Conservation (phyloP, 2,113 vertebrate species). For the Lanius ludovicianus region DNA sequence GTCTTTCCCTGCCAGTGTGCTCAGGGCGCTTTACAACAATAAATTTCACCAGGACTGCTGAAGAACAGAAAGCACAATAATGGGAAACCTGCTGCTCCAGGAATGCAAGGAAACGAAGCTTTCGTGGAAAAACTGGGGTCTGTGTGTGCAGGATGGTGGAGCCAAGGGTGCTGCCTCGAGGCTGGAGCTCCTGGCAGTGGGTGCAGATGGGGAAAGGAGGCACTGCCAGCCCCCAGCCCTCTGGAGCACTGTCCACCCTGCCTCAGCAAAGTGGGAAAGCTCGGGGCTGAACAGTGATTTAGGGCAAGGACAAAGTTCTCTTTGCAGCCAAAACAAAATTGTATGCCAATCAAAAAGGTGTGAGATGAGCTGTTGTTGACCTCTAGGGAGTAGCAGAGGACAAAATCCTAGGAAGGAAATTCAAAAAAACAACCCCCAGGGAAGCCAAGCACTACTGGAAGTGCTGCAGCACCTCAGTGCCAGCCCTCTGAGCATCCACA, state of each 20-base stretch:
- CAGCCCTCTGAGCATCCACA: neutral
- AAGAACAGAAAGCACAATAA: conserved; percentile 19
- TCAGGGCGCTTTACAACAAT: conserved; percentile 50
- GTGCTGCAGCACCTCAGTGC: rapidly evolving
- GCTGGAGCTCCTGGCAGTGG: neutral
- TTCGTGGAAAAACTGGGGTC: neutral
- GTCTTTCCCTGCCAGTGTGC: conserved; percentile 62
- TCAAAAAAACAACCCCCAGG: neutral
- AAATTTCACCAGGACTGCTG: conserved; percentile 54
- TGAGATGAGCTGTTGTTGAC: neutral
- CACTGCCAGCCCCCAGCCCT: rapidly evolving
- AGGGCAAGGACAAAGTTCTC: neutral
- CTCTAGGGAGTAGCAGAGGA: conserved; percentile 4
- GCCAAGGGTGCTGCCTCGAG: rapidly evolving
- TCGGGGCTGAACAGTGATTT: neutral
- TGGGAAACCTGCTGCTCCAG: neutral
- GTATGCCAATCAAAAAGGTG: conserved; percentile 13
- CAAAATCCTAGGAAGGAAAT: neutral
- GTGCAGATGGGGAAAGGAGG: neutral
- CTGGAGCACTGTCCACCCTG: neutral
- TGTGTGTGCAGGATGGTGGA: neutral
- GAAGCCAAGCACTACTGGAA: neutral
- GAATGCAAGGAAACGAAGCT: neutral
- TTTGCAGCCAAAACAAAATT: neutral
- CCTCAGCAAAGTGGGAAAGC: neutral